Conservation (phyloP, 2,888 invertebrate species). For the Phrixothrix hirtus region DNA sequence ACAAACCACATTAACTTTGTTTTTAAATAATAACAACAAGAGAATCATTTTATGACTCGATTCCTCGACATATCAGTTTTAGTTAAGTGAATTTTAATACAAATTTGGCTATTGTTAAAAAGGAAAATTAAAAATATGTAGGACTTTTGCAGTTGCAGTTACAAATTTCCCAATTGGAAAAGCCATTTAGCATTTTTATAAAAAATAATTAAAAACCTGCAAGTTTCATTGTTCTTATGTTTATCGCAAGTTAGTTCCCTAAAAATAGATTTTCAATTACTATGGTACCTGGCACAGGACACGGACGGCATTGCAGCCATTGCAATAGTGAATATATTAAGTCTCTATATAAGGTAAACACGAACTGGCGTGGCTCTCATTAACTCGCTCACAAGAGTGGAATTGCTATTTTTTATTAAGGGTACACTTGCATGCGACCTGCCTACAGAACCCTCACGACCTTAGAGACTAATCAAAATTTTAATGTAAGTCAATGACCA, state of each 20-base stretch:
- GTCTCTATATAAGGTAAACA: constrained; percentile 40
- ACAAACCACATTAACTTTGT: no score
- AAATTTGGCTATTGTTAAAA: not conserved
- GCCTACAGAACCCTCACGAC: constrained; percentile 14
- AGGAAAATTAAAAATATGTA: no score
- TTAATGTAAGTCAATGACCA: constrained; percentile 19
- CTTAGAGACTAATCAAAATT: constrained; percentile 15
- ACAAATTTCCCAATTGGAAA: no score
- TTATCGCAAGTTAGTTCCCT: constrained; percentile 25
- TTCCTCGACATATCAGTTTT: no score
- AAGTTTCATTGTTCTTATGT: constrained; percentile 16
- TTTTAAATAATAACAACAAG: no score
- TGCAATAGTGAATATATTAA: constrained; percentile 33
- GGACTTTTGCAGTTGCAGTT: no score
- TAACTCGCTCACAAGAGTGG: constrained; percentile 31
- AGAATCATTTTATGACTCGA: no score
- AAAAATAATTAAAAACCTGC: no score
- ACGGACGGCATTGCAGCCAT: constrained; percentile 25
- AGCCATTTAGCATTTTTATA: no score
- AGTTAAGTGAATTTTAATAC: no score
- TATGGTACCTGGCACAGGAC: constrained; percentile 35
- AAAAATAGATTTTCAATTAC: constrained; percentile 39
- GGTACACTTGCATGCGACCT: constrained; percentile 24
- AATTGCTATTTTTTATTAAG: constrained; percentile 30
- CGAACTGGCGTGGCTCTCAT: constrained; percentile 37